Evolutionary conservation across 2,888 invertebrate genomes (phyloP), one percentile per base, ranked within the genome.

Genomic region (Dryobota labecula): DNA sequence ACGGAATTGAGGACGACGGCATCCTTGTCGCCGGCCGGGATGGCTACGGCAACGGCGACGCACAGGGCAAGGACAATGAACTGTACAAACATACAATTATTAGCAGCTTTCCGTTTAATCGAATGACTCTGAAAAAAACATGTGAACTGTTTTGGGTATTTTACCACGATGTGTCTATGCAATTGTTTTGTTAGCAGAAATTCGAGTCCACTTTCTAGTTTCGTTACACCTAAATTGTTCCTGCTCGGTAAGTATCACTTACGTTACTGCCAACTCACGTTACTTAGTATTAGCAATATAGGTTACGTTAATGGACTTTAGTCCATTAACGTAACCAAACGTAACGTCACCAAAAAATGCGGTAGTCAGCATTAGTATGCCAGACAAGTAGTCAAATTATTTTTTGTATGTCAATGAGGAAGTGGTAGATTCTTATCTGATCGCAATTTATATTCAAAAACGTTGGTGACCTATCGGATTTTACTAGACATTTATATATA

Each of bases 51-150:
- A 62, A 82, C 91, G 64, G 92, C 93, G 82, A 90, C 90, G 84
- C 90, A 76, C 38, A 94, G 88, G 45, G 93, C 91, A 87, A 94
- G 70, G 18, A 90, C 91, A 79, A 94, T 86, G 88, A 93, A 89
- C 94, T 94, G 83, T 1, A 73, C 54, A 65, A 30, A 70, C 65
- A 64, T 49, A 49, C 2, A 41, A 41, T 56, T 47, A 1, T 27
- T 65, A 33, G n/a, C 20, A n/a, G 2, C 51, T 11, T 7, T 36
- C 15, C 0, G 33, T 24, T 20, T 36, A 18, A 36, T 49, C 3
- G 7, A 24, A 62, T 15, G 3, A 24, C 15, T 65, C 36, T 49
- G 13, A 18, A 18, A n/a, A 9, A n/a, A 30, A 6, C 20, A 6
- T 33, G 30, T 30, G 11, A 15, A 43, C 20, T 8, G 8, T 36